Percentiles rank a stretch among this genome's conserved stretches.
These are phyloP conservation scores for Macrocentrus cingulum DNA, from an alignment of 1,140 invertebrate genomes.

Conservation along the genomic window DNA sequence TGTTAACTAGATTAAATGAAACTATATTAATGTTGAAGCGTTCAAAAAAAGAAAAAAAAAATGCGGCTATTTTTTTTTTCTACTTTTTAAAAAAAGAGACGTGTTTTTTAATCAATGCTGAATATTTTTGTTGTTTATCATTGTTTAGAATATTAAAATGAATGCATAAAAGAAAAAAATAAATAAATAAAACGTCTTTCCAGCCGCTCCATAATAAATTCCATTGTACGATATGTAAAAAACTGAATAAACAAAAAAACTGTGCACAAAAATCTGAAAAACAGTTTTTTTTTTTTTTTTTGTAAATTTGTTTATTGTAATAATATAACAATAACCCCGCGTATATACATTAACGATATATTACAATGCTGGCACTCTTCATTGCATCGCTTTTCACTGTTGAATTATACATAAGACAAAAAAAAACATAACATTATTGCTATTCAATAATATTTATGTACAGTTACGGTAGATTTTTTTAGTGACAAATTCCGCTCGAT, in stretches of 20 bases:
- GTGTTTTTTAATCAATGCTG: too few species aligned
- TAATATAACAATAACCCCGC: constrained; percentile 55
- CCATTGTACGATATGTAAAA: constrained; percentile 59
- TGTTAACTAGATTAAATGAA: constrained; percentile 42
- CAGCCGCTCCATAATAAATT: constrained; percentile 55
- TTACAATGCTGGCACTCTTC: constrained; percentile 43
- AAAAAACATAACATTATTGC: constrained; percentile 36
- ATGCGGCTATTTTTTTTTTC: not conserved
- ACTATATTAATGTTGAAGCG: constrained; percentile 30
- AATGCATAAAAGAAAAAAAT: constrained; percentile 22
- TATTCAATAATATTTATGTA: constrained; percentile 25
- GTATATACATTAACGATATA: constrained; percentile 56
- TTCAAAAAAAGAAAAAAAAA: constrained; percentile 21
- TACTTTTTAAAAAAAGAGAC: not conserved
- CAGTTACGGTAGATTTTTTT: constrained; percentile 2
- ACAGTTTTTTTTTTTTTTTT: constrained; percentile 16
- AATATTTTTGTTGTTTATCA: not conserved
- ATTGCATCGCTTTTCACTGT: constrained; percentile 17
- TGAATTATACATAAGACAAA: constrained; percentile 32
- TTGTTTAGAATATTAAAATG: not conserved
- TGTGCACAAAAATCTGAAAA: constrained; percentile 2
- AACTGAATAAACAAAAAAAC: constrained; percentile 47
- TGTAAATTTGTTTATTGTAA: constrained; percentile 43
- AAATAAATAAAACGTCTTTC: constrained; percentile 35
- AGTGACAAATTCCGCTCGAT: not conserved